Percentiles rank a stretch among this genome's conserved stretches.
phyloP scores from a whole-genome alignment of 1,140 invertebrate species.

The Belonocnema kinseyi region DNA sequence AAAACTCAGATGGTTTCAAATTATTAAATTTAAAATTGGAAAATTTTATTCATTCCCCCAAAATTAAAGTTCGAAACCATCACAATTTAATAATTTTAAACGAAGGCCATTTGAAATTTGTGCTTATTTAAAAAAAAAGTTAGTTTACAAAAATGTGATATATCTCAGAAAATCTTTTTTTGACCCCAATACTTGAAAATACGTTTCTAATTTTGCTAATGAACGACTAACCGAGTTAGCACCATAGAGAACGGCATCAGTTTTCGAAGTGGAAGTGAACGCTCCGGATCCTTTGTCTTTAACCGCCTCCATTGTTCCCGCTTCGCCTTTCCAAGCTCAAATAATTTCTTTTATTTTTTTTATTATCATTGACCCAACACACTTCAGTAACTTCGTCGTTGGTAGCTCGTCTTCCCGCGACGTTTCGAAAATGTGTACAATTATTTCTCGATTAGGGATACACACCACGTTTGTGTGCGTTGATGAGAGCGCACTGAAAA shows the following conservation, averaged over 20 bases:
- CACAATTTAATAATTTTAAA: no score
- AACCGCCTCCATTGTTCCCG: conserved; percentile 21
- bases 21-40: no score
- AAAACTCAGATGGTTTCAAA: no score
- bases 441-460: conserved; percentile 29
- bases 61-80: no score
- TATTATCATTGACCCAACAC: conserved; percentile 20
- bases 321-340: conserved; percentile 23
- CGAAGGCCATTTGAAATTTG: not conserved
- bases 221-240: conserved; percentile 23
- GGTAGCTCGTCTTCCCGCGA: conserved; percentile 10
- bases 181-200: not conserved
- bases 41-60: no score
- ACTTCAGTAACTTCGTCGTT: not conserved
- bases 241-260: conserved; percentile 1
- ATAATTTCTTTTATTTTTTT: conserved; percentile 15
- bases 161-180: not conserved
- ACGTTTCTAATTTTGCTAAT: conserved; percentile 23
- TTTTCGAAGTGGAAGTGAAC: conserved; percentile 16
- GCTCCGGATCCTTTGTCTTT: conserved; percentile 28
- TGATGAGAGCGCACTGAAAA: conserved; percentile 17
- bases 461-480: not conserved
- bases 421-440: conserved; percentile 24
- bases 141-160: not conserved
- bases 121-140: not conserved